Evolutionary conservation across 2,888 invertebrate species (phyloP).

Genomic region (Drosophila mercatorum): DNA sequence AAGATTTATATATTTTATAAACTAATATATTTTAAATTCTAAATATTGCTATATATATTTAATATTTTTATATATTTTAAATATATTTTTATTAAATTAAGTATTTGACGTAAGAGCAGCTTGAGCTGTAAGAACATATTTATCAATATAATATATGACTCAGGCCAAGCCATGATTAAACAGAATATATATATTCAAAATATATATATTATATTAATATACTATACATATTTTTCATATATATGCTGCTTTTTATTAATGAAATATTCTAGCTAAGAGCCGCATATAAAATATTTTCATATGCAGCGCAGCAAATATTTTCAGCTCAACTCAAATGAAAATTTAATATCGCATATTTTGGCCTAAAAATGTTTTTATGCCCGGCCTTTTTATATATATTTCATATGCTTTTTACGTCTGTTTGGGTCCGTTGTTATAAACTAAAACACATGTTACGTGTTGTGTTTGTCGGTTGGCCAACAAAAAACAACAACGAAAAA

Average conservation of each 20-base stretch:
- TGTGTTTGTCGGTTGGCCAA: slow-evolving; percentile 48
- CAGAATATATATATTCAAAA: no score
- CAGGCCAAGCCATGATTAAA: no score
- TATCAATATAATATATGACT: no score
- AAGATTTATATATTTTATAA: no score
- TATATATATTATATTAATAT: no score
- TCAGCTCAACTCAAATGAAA: slow-evolving; percentile 15
- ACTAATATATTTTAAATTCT: no score
- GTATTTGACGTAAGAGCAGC: no score
- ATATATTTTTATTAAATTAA: no score
- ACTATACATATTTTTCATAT: background rate
- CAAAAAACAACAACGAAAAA: slow-evolving; percentile 1
- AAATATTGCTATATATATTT: no score
- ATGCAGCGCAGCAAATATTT: slow-evolving; percentile 3
- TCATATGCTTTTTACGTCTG: slow-evolving; percentile 21
- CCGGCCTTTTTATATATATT: slow-evolving; percentile 20
- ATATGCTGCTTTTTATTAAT: background rate
- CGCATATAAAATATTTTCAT: slow-evolving; percentile 1
- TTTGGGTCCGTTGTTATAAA: slow-evolving; percentile 37
- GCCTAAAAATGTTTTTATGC: slow-evolving; percentile 39
- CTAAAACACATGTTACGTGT: slow-evolving; percentile 68
- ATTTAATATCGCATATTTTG: slow-evolving; percentile 36
- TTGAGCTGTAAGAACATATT: no score
- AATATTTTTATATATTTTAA: no score
- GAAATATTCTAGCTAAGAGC: background rate